Percentiles rank a stretch among this genome's conserved stretches.
Evolutionary conservation across 2,113 vertebrate genomes (phyloP).

Genomic region (Heterotilapia buettikoferi): DNA sequence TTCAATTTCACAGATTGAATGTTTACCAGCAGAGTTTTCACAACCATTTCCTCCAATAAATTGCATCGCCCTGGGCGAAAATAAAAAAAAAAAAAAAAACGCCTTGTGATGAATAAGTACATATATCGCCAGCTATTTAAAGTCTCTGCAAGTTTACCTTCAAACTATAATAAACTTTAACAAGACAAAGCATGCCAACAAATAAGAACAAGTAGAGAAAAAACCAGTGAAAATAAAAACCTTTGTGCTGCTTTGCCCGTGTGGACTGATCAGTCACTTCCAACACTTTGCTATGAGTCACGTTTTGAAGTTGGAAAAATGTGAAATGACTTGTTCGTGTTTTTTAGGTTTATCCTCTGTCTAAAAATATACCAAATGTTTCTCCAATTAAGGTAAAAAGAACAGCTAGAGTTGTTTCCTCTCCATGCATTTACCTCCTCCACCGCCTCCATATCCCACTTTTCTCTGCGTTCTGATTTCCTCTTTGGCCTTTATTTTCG

Average conservation of each 20-base stretch:
- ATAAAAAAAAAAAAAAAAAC: rapidly evolving
- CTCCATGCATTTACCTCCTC: not conserved
- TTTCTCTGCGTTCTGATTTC: conserved; percentile 13
- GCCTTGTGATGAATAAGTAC: not conserved
- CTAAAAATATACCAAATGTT: conserved; percentile 26
- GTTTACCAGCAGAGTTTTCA: not conserved
- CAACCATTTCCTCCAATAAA: not conserved
- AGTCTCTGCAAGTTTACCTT: not conserved
- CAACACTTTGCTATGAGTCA: not conserved
- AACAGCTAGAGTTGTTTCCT: not conserved
- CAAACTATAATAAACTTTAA: not conserved
- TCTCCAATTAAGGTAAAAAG: conserved; percentile 26
- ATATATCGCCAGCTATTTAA: not conserved
- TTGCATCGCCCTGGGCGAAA: not conserved
- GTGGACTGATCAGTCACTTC: not conserved
- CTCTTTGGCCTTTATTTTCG: conserved; percentile 10
- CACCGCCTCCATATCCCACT: not conserved
- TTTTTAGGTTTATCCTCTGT: not conserved
- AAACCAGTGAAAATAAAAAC: not conserved
- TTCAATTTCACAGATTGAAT: not conserved
- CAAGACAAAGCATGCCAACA: not conserved
- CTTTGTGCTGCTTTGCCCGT: not conserved
- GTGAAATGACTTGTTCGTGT: not conserved
- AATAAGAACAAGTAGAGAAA: not conserved
- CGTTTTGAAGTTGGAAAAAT: not conserved